Conservation (phyloP, 2,113 vertebrate species). For the Notothenia coriiceps region DNA sequence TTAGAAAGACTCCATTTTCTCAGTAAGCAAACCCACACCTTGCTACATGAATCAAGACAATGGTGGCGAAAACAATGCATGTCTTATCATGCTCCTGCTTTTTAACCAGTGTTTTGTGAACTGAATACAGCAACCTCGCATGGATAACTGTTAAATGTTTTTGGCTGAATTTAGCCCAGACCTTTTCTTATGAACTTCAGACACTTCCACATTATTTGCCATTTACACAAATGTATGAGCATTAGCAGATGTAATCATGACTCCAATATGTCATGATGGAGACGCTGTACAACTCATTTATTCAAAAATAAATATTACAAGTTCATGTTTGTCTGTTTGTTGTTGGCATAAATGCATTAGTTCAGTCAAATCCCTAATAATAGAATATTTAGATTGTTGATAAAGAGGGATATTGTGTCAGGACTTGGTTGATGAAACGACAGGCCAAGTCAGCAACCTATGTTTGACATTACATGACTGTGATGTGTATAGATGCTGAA, state of each 20-base stretch:
- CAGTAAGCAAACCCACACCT: neutral
- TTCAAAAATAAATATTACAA: constrained; percentile 3
- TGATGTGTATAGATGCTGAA: too few species aligned
- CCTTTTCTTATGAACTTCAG: neutral
- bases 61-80: neutral
- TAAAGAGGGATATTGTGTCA: neutral
- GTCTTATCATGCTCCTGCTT: constrained; percentile 34
- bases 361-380: neutral
- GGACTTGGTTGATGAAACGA: neutral
- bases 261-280: neutral
- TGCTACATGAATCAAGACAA: constrained; percentile 8
- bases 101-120: constrained; percentile 7
- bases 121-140: neutral
- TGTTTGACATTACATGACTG: neutral
- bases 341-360: neutral
- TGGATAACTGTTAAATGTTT: constrained; percentile 13
- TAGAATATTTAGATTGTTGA: neutral
- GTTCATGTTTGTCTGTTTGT: constrained; percentile 2
- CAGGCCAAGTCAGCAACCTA: neutral
- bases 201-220: neutral
- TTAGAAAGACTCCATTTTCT: neutral
- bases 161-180: neutral
- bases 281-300: neutral
- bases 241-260: neutral
- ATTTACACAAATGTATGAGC: neutral